Evolutionary conservation across 2,888 invertebrate species (phyloP).

Genomic region (Tuberolachnus salignus): DNA sequence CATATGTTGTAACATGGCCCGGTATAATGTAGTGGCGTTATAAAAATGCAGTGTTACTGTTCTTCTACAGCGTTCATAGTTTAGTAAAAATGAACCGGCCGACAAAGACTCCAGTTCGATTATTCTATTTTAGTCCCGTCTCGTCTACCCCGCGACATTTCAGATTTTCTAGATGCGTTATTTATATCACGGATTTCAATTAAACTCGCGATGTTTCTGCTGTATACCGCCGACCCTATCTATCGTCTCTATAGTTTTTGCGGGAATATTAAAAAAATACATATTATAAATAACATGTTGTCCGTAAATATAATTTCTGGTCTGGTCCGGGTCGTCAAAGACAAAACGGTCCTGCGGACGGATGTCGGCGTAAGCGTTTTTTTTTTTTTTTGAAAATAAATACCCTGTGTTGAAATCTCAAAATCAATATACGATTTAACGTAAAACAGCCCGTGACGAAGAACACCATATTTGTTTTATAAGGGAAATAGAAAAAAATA

Average conservation of each 20-base stretch:
- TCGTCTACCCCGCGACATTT: slow-evolving; percentile 31
- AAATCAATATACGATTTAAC: too few relatives aligned
- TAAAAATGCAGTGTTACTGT: background rate
- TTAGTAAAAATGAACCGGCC: slow-evolving; percentile 27
- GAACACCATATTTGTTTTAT: too few relatives aligned
- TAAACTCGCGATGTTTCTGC: slow-evolving; percentile 6
- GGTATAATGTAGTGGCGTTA: slow-evolving; percentile 13
- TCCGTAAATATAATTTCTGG: background rate
- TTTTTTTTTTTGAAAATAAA: too few relatives aligned
- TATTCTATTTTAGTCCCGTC: slow-evolving; percentile 41
- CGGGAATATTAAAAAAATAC: background rate
- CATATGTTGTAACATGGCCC: slow-evolving; percentile 31
- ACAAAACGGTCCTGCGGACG: too few relatives aligned
- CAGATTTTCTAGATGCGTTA: slow-evolving; percentile 9
- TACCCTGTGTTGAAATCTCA: too few relatives aligned
- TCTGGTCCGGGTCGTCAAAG: too few relatives aligned
- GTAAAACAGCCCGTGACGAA: too few relatives aligned
- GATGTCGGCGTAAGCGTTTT: too few relatives aligned
- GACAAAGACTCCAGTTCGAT: slow-evolving; percentile 26
- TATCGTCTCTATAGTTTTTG: too few relatives aligned
- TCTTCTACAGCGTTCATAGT: background rate
- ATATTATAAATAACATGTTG: background rate
- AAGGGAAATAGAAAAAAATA: too few relatives aligned
- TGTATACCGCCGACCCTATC: too few relatives aligned
- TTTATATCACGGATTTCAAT: slow-evolving; percentile 8